phyloP scores from a whole-genome alignment of 2,888 invertebrate species.

The Drosophila pullipes region DNA sequence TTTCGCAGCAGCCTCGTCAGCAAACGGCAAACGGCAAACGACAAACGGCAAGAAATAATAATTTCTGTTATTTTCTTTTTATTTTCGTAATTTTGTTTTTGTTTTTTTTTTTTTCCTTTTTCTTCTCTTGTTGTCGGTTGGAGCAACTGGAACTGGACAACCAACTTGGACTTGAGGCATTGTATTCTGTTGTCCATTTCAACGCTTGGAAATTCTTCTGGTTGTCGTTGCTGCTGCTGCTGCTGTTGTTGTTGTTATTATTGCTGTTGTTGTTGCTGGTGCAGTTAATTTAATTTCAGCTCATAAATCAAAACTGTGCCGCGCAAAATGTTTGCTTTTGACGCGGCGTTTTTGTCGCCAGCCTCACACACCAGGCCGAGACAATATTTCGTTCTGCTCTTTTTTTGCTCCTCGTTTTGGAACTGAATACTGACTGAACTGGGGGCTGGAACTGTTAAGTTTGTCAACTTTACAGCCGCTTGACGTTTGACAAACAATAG shows the following conservation, averaged over 20 bases:
- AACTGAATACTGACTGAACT: slow-evolving; percentile 33
- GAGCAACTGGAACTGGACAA: slow-evolving; percentile 56
- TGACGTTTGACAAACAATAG: slow-evolving; percentile 76
- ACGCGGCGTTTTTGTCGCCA: slow-evolving; percentile 76
- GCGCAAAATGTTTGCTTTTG: slow-evolving; percentile 80
- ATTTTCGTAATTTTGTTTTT: slow-evolving; percentile 32
- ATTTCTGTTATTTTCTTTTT: slow-evolving; percentile 56
- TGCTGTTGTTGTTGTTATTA: slow-evolving; percentile 33
- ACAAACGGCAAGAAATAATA: slow-evolving; percentile 51
- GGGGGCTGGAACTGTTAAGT: slow-evolving; percentile 58
- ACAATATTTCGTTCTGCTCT: slow-evolving; percentile 53
- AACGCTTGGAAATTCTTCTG: slow-evolving; percentile 76
- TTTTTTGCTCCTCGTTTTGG: slow-evolving; percentile 10
- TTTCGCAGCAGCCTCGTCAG: slow-evolving; percentile 60
- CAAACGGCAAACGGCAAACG: slow-evolving; percentile 21
- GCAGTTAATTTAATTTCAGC: slow-evolving; percentile 81
- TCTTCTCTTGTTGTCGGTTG: slow-evolving; percentile 45
- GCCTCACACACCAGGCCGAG: slow-evolving; percentile 37
- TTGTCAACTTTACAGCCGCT: slow-evolving; percentile 68
- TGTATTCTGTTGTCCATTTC: slow-evolving; percentile 68
- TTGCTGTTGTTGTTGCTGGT: slow-evolving; percentile 51
- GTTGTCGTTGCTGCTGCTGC: slow-evolving; percentile 35
- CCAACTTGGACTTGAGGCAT: slow-evolving; percentile 57
- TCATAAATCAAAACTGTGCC: slow-evolving; percentile 83
- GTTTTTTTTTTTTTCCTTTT: neutral